phyloP scores from a whole-genome alignment of 2,797 vertebrate genomes.

The Scomberomorus guttatus region DNA sequence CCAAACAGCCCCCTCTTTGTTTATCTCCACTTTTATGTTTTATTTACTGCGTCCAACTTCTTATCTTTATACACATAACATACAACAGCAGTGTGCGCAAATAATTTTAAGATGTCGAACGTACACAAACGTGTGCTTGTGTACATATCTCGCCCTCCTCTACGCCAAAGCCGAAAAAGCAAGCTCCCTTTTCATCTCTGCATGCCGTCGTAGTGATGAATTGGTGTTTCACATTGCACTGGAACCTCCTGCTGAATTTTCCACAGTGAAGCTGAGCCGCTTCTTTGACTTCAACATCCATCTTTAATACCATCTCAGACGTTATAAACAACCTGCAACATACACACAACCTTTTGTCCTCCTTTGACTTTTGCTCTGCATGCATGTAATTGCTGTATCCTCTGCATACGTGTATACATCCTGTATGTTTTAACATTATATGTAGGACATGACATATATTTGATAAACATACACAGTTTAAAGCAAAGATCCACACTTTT shows the following conservation, averaged over 20 bases:
- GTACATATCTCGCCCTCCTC: slow-evolving; percentile 18
- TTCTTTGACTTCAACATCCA: slow-evolving; percentile 45
- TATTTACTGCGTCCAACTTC: neutral
- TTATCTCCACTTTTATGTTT: neutral
- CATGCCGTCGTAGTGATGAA: slow-evolving; percentile 58
- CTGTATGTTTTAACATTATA: too few relatives aligned
- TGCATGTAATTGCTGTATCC: too few relatives aligned
- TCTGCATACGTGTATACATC: neutral
- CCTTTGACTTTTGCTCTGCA: slow-evolving; percentile 3
- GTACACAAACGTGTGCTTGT: neutral
- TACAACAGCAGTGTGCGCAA: too few relatives aligned
- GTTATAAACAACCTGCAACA: slow-evolving; percentile 28
- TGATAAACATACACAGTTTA: too few relatives aligned
- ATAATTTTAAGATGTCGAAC: too few relatives aligned
- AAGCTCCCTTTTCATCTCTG: slow-evolving; percentile 35
- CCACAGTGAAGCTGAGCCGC: slow-evolving; percentile 37
- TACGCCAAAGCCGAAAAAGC: slow-evolving; percentile 26
- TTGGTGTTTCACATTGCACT: slow-evolving; percentile 50
- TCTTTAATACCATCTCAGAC: slow-evolving; percentile 17
- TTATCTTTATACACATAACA: too few relatives aligned
- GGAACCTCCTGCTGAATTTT: slow-evolving; percentile 57
- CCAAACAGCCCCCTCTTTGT: slow-evolving; percentile 37
- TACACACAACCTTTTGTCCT: neutral
- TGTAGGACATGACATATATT: too few relatives aligned
- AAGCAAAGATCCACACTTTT: too few relatives aligned